phyloP scores from a whole-genome alignment of 2,888 invertebrate species.

The Argynnis bischoffii region DNA sequence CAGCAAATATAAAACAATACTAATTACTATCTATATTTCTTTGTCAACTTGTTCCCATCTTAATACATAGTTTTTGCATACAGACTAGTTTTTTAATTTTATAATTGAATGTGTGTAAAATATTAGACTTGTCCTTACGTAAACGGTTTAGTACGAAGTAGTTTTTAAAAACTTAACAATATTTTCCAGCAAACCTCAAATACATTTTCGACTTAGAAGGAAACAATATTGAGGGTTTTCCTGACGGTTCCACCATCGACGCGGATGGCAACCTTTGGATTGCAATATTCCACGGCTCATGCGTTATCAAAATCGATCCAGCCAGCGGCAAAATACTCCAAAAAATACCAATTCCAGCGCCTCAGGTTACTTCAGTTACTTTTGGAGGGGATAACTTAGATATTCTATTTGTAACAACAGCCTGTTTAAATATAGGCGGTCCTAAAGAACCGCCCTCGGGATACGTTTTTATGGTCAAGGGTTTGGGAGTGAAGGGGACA shows the following conservation, averaged over 20 bases:
- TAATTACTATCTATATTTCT: too few species aligned
- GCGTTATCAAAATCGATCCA: constrained; percentile 81
- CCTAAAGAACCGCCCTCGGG: constrained; percentile 80
- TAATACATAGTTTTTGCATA: too few species aligned
- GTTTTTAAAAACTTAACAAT: background rate
- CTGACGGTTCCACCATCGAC: constrained; percentile 90
- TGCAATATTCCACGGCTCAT: constrained; percentile 85
- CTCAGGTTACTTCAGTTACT: constrained; percentile 86
- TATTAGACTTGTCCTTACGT: too few species aligned
- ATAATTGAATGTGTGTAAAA: too few species aligned
- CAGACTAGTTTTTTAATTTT: too few species aligned
- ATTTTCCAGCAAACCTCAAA: constrained; percentile 80
- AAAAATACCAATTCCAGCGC: constrained; percentile 82
- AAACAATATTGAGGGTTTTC: constrained; percentile 66
- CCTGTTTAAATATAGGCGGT: constrained; percentile 64
- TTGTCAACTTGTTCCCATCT: too few species aligned
- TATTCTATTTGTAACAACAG: constrained; percentile 85
- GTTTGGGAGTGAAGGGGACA: constrained; percentile 45
- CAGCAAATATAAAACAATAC: too few species aligned
- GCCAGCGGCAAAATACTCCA: constrained; percentile 78
- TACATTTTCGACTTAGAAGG: constrained; percentile 82
- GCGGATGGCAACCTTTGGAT: constrained; percentile 89
- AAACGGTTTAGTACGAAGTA: too few species aligned
- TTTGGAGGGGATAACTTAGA: constrained; percentile 88
- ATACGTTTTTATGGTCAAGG: constrained; percentile 83